Evolutionary conservation across 2,888 invertebrate genomes (phyloP).

Genomic region (Meghimatium bilineatum): DNA sequence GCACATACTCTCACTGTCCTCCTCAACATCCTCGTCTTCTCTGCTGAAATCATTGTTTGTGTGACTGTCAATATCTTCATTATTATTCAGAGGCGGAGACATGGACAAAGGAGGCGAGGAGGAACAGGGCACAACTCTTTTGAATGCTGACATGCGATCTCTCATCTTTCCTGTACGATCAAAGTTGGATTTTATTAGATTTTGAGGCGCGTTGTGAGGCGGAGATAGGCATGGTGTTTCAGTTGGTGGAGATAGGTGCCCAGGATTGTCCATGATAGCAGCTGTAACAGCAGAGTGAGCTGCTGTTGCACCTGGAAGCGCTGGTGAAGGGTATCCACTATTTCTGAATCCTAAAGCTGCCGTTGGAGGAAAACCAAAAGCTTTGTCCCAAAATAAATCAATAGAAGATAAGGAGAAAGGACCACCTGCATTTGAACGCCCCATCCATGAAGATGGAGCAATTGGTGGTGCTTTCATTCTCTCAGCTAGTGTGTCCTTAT

Average conservation of each 20-base stretch:
- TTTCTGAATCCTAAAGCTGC: conserved; percentile 40
- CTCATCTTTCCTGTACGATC: conserved; percentile 32
- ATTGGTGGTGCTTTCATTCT: conserved; percentile 38
- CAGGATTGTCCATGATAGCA: conserved; percentile 39
- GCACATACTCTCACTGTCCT: conserved; percentile 40
- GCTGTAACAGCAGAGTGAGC: conserved; percentile 31
- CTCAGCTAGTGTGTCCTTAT: conserved; percentile 42
- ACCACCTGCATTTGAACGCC: conserved; percentile 14
- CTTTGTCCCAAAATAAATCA: conserved; percentile 54
- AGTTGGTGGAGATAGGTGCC: conserved; percentile 24
- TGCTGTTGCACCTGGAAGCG: conserved; percentile 20
- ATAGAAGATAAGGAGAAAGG: conserved; percentile 49
- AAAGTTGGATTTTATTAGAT: conserved; percentile 21
- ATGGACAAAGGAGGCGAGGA: conserved; percentile 31
- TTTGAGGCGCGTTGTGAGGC: conserved; percentile 18
- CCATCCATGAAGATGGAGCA: conserved; percentile 48
- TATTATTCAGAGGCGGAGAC: conserved; percentile 11
- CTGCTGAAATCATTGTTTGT: conserved; percentile 11
- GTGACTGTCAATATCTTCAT: conserved; percentile 13
- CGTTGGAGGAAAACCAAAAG: conserved; percentile 48
- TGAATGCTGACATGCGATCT: conserved; percentile 46
- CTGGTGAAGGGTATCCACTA: conserved; percentile 34
- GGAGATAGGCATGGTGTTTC: conserved; percentile 3
- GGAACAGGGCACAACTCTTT: conserved; percentile 35
- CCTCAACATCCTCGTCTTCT: conserved; percentile 36